These are phyloP conservation scores for Cancer borealis DNA, from an alignment of 2,888 invertebrate genomes.

Conservation along the genomic window DNA sequence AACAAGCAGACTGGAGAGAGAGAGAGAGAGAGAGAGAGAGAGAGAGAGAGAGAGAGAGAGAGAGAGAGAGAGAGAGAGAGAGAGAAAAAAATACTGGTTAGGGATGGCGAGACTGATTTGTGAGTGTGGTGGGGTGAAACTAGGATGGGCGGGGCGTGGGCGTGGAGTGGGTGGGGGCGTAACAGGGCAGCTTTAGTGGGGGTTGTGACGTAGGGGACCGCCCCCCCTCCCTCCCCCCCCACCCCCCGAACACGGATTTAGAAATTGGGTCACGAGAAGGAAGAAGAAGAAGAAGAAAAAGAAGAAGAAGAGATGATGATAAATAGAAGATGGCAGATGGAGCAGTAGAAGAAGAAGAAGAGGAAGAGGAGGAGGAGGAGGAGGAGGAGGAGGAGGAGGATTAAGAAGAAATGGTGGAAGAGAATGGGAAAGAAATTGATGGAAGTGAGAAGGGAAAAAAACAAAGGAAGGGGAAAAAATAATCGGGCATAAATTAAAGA, in stretches of 20 bases:
- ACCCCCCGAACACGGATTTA: not conserved
- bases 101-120: not conserved
- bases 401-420: not conserved
- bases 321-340: too few relatives aligned
- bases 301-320: not conserved
- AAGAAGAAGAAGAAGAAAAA: not conserved
- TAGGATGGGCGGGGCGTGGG: not conserved
- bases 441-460: too few relatives aligned
- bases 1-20: not conserved
- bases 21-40: not conserved
- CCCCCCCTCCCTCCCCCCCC: not conserved
- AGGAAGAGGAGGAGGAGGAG: not conserved
- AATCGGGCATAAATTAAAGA: too few relatives aligned
- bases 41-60: not conserved
- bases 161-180: not conserved
- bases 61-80: not conserved
- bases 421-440: not conserved
- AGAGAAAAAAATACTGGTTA: not conserved
- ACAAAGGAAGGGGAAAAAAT: too few relatives aligned
- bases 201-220: not conserved
- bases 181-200: conserved; percentile 3
- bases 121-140: not conserved
- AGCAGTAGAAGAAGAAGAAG: not conserved
- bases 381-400: not conserved
- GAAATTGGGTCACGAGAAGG: conserved; percentile 22